Conservation (phyloP, 2,888 invertebrate species). For the Ectobius pallidus region DNA sequence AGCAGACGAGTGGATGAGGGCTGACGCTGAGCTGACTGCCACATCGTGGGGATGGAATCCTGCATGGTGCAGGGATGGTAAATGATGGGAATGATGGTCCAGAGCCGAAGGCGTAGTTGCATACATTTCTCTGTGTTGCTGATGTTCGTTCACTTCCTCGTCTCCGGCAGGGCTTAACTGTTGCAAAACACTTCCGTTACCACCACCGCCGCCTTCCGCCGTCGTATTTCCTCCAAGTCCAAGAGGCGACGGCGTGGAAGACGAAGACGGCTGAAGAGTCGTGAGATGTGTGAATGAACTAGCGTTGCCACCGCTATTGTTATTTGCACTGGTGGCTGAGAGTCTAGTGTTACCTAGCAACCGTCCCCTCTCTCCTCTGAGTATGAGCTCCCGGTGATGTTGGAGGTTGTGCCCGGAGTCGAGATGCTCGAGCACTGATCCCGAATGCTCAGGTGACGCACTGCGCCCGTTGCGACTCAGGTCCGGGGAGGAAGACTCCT, state of each 20-base stretch:
- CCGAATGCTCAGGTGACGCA: not conserved
- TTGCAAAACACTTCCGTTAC: slow-evolving; percentile 7
- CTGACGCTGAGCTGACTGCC: slow-evolving; percentile 5
- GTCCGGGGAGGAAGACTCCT: slow-evolving; percentile 4
- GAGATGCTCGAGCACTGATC: not conserved
- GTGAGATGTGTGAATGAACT: slow-evolving; percentile 52
- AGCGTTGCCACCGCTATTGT: not conserved
- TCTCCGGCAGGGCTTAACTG: slow-evolving; percentile 1
- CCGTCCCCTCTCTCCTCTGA: not conserved
- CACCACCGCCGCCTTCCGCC: slow-evolving; percentile 10
- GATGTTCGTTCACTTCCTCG: not conserved
- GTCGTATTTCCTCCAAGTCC: slow-evolving; percentile 10
- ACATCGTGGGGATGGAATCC: slow-evolving; percentile 24
- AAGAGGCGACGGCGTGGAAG: slow-evolving; percentile 42
- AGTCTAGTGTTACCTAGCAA: slow-evolving; percentile 16
- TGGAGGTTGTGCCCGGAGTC: too few relatives aligned
- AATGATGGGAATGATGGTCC: slow-evolving; percentile 2
- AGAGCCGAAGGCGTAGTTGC: not conserved
- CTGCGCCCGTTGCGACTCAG: not conserved
- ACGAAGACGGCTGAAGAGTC: slow-evolving; percentile 50
- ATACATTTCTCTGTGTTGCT: slow-evolving; percentile 14
- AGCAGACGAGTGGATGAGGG: slow-evolving; percentile 12
- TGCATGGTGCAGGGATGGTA: not conserved
- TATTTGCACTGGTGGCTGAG: not conserved
- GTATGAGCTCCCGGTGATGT: not conserved